Conservation (phyloP, 2,113 vertebrate species). For the Probosciger aterrimus region DNA sequence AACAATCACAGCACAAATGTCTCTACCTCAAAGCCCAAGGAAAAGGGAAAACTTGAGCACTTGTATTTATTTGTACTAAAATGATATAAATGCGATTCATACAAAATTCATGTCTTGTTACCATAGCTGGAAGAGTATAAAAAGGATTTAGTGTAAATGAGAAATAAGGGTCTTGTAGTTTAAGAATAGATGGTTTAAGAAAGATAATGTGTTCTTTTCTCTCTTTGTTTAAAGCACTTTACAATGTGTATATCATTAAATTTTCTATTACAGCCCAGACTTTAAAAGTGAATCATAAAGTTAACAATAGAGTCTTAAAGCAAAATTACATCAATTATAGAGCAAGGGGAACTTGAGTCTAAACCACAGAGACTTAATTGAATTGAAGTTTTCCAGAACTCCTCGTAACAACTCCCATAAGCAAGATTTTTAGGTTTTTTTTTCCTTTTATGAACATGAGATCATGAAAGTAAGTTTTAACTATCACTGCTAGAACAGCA, state of each 20-base stretch:
- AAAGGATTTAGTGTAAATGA: background rate
- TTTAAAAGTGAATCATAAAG: background rate
- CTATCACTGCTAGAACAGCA: background rate
- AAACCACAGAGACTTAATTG: background rate
- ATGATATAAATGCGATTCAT: background rate
- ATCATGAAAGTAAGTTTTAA: background rate
- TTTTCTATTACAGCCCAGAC: background rate
- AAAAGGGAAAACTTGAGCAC: background rate
- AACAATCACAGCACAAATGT: background rate
- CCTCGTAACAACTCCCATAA: background rate
- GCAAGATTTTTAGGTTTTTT: background rate
- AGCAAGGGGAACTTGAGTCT: background rate
- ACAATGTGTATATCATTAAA: background rate
- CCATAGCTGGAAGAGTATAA: background rate
- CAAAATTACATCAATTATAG: background rate
- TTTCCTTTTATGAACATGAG: background rate
- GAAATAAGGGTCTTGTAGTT: background rate
- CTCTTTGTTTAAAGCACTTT: background rate
- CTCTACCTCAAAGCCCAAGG: background rate
- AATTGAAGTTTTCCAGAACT: background rate
- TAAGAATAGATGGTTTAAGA: background rate
- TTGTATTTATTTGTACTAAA: background rate
- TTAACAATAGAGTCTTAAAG: background rate
- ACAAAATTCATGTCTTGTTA: background rate
- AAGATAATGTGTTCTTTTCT: background rate